Evolutionary conservation across 2,113 vertebrate species (phyloP), one percentile per base, ranked within the genome.

Genomic region (Leucosticte australis): DNA sequence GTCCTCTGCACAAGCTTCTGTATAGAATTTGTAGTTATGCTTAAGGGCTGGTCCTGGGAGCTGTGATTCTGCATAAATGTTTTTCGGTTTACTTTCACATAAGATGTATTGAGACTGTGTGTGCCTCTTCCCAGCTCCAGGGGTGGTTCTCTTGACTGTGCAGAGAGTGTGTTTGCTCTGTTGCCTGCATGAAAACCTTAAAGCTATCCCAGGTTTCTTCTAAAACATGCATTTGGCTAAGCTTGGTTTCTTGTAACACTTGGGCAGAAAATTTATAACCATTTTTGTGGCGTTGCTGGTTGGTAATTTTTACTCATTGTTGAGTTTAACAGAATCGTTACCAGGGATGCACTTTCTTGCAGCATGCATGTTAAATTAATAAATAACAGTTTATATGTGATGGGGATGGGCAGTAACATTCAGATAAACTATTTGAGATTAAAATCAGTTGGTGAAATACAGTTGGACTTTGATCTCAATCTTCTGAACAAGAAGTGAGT

Each of bases 371-470:
- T 77, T 71, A 70, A 50, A 81, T 56, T 85, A 83, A 62, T 70
- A 78, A 82, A 65, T 62, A 62, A 69, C 42, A 24, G 42, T 91
- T 83, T 73, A 20, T 71, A 37, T 0, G 0, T 73, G 41, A 18
- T 1, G 0, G 14, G 11, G 3, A 24, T 2, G 1, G 39, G 19
- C 22, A 76, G 21, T 26, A 49, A 23, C 4, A 5, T 62, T 92
- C 46, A 69, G 28, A 10, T 59, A 42, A 53, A 16, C 7, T 47
- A 53, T 65, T 11, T 53, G 67, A 68, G 14, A 79, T 87, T 79
- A 60, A 71, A 78, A 67, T 41, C 14, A 60, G 10, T 41, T 15
- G 26, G 12, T 80, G 52, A 68, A 85, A 62, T 42, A 13, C n/a
- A 65, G 3, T 0, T 88, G 79, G 37, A 94, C 63, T 93, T 93